Percentiles rank a stretch among this genome's conserved stretches.
Conservation (phyloP, 2,888 invertebrate genomes). For the Leptopilina drosophilae region DNA sequence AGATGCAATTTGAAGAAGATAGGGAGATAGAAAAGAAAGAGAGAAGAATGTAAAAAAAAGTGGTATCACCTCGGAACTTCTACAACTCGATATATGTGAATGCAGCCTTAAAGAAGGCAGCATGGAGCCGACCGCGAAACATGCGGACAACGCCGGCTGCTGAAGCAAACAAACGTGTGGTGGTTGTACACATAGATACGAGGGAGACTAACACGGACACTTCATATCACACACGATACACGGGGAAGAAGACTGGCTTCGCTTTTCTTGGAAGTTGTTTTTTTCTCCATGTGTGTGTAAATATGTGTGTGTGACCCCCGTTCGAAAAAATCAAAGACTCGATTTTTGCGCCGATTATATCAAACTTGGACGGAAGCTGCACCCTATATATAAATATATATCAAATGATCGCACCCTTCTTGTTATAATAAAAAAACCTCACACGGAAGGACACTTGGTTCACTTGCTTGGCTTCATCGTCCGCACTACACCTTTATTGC, state of each 20-base stretch:
- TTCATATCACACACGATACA: constrained; percentile 48
- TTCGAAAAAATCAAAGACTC: constrained; percentile 56
- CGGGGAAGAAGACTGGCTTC: constrained; percentile 52
- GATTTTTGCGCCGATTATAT: constrained; percentile 44
- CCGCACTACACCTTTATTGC: constrained; percentile 3
- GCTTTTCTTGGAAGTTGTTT: constrained; percentile 66
- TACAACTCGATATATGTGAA: constrained; percentile 43
- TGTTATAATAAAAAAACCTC: constrained; percentile 24
- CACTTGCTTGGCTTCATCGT: constrained; percentile 25
- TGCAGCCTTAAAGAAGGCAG: constrained; percentile 46
- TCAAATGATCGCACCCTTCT: constrained; percentile 26
- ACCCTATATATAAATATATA: constrained; percentile 42
- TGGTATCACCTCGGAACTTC: constrained; percentile 15
- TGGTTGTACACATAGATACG: constrained; percentile 60
- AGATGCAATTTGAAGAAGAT: constrained; percentile 25
- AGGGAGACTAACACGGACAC: constrained; percentile 55
- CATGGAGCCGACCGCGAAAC: constrained; percentile 20
- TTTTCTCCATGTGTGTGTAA: constrained; percentile 43
- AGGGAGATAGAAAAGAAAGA: not conserved
- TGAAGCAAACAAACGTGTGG: constrained; percentile 21
- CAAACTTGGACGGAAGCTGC: constrained; percentile 47
- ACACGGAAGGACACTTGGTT: constrained; percentile 38
- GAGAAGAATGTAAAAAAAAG: constrained; percentile 35
- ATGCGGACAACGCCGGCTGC: constrained; percentile 27
- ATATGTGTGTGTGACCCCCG: constrained; percentile 51